phyloP scores from a whole-genome alignment of 1,140 invertebrate genomes.

The Drosophila repleta region DNA sequence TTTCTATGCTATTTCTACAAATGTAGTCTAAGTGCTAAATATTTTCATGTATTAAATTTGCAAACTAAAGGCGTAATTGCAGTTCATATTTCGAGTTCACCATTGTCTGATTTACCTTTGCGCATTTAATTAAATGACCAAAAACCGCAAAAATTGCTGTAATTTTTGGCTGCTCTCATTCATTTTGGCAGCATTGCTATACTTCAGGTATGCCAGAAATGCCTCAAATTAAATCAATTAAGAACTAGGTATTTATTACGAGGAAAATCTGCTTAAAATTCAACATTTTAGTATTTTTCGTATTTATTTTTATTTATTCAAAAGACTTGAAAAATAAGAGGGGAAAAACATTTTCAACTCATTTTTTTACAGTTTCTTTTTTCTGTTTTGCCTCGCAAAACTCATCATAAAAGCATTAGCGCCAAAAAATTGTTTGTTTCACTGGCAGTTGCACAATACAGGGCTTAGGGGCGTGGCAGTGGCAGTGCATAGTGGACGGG shows the following conservation, averaged over 20 bases:
- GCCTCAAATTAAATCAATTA: slow-evolving; percentile 8
- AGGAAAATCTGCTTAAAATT: no score
- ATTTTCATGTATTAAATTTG: no score
- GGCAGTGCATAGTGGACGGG: not conserved
- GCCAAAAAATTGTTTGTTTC: slow-evolving; percentile 36
- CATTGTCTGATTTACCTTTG: not conserved
- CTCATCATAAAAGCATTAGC: slow-evolving; percentile 72
- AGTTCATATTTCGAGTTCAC: not conserved
- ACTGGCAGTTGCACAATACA: slow-evolving; percentile 54
- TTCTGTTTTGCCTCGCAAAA: slow-evolving; percentile 32
- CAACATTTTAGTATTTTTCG: not conserved
- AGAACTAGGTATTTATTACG: not conserved
- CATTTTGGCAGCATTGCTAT: not conserved
- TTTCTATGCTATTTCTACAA: not conserved
- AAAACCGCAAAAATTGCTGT: slow-evolving; percentile 6
- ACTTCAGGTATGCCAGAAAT: not conserved
- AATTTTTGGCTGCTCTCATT: not conserved
- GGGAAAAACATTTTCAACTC: not conserved
- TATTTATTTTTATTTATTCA: slow-evolving; percentile 31
- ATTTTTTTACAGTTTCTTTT: slow-evolving; percentile 15
- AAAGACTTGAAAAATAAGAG: not conserved
- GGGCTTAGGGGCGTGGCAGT: not conserved
- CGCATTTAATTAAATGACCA: slow-evolving; percentile 20
- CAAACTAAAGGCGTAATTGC: not conserved
- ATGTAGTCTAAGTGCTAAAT: no score